These are phyloP conservation scores for fruit fly (Drosophila melanogaster) DNA, from an alignment of 1,140 invertebrate species.

Conservation along the genomic window DNA sequence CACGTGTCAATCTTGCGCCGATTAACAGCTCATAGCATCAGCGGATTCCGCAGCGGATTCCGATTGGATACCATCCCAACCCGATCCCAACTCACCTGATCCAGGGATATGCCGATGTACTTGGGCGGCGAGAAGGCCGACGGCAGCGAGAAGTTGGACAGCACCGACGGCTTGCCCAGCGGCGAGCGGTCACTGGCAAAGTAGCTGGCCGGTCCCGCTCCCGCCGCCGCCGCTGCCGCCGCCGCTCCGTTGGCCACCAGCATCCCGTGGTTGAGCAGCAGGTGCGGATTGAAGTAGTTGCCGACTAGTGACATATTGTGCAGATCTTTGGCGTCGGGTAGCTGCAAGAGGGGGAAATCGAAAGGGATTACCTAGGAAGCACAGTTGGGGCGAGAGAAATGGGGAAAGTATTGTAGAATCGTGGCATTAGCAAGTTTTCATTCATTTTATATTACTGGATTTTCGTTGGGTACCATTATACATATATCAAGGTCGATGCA, in stretches of 20 bases:
- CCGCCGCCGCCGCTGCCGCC: slow-evolving; percentile 65
- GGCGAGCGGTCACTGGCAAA: slow-evolving; percentile 79
- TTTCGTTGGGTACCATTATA: not conserved
- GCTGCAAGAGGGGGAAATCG: slow-evolving; percentile 54
- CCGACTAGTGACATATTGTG: slow-evolving; percentile 85
- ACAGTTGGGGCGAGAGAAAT: slow-evolving; percentile 10
- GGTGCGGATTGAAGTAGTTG: slow-evolving; percentile 84
- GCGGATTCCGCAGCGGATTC: not conserved
- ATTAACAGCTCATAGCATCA: slow-evolving; percentile 35
- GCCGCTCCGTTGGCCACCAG: slow-evolving; percentile 76
- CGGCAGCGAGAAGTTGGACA: slow-evolving; percentile 83
- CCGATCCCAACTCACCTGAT: slow-evolving; percentile 71
- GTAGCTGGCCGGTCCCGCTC: slow-evolving; percentile 69
- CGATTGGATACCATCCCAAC: not conserved
- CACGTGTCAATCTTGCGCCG: slow-evolving; percentile 68
- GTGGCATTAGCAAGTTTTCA: not conserved
- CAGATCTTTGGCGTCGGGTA: slow-evolving; percentile 85
- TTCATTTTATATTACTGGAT: not conserved
- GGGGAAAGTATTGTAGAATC: slow-evolving; percentile 17
- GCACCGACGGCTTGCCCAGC: slow-evolving; percentile 81
- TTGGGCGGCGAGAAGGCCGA: slow-evolving; percentile 84
- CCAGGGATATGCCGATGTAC: slow-evolving; percentile 83
- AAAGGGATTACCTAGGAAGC: slow-evolving; percentile 17
- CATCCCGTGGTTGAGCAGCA: slow-evolving; percentile 83
- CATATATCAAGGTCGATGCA: too few relatives aligned